Evolutionary conservation across 2,113 vertebrate genomes (phyloP), one percentile per base, ranked within the genome.

Genomic region (Talpa occidentalis): DNA sequence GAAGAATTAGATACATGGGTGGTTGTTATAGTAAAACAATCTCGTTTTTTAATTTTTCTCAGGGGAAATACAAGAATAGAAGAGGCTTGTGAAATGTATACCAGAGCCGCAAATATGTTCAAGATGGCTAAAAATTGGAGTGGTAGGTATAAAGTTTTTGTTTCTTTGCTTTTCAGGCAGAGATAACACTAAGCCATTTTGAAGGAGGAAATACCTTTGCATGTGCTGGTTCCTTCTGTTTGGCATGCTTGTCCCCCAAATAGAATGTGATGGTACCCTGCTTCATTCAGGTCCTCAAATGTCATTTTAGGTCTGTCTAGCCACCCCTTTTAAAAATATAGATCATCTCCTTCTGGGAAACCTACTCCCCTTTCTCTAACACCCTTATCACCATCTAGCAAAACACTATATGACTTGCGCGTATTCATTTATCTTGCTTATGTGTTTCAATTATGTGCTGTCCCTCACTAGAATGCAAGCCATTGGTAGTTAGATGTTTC

Each of bases 91-190:
- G 99, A 99, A 94, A 99, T 99, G 99, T 99, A 99, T 96, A 99
- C 99, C 95, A 99, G 99, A 98, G 99, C 99, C 72, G 99, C 99
- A 96, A 99, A 99, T 98, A 99, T 99, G 99, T 99, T 99, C 98
- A 99, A 99, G 99, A 99, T 99, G 96, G 99, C 99, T 95, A 99
- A 99, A 97, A 99, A 99, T 96, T 99, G 99, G 99, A 99, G 97
- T 6, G 99, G 99, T 99, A 98, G 85, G 98, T 98, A 96, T 62
- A 59, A 19, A 44, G 16, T 59, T 93, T 92, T 76, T 96, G 28
- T 82, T 72, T 93, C 22, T 77, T 91, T 95, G 64, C 47, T 85
- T 94, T 92, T 77, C n/a, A 49, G 85, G 21, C 21, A 93, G 17
- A 90, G 16, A 56, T 91, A 82, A 54, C 21, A 82, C 88, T 54